Conservation (phyloP, 1,140 invertebrate genomes). For the Drosophila pseudoobscura region DNA sequence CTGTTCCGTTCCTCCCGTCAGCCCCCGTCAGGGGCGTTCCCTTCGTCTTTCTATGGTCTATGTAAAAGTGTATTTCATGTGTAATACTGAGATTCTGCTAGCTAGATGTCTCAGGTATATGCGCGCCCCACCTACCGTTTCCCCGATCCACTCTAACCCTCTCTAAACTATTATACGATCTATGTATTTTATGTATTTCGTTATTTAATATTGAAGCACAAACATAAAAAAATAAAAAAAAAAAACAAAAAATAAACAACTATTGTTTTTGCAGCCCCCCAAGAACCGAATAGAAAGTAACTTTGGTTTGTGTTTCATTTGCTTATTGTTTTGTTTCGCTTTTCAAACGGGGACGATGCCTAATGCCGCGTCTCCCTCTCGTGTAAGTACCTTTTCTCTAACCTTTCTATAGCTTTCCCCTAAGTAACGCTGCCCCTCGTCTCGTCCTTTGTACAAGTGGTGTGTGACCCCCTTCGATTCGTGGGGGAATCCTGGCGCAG, state of each 20-base stretch:
- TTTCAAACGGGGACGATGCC: constrained; percentile 4
- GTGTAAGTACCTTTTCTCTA: constrained; percentile 26
- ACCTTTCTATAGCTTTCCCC: constrained; percentile 3
- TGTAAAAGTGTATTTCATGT: constrained; percentile 57
- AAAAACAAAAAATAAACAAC: constrained; percentile 22
- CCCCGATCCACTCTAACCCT: constrained; percentile 41
- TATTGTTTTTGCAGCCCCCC: constrained; percentile 29
- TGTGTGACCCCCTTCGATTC: constrained; percentile 3
- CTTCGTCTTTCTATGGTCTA: constrained; percentile 17
- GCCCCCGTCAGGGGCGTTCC: not conserved
- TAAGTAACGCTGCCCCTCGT: constrained; percentile 61
- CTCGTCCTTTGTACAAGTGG: constrained; percentile 54
- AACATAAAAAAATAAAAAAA: no score
- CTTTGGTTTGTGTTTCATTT: constrained; percentile 51
- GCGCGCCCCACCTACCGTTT: constrained; percentile 4
- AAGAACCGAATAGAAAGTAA: constrained; percentile 51
- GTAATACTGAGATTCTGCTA: constrained; percentile 78
- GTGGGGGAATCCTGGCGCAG: constrained; percentile 10
- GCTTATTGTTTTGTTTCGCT: constrained; percentile 15
- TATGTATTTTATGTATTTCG: constrained; percentile 43
- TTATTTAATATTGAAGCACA: constrained; percentile 50
- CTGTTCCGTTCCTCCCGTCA: constrained; percentile 17
- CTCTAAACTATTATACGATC: constrained; percentile 26
- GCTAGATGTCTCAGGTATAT: constrained; percentile 68
- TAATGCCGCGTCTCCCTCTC: not conserved